Evolutionary conservation across 2,888 invertebrate genomes (phyloP).

Genomic region (Sphaerophoria taeniata): DNA sequence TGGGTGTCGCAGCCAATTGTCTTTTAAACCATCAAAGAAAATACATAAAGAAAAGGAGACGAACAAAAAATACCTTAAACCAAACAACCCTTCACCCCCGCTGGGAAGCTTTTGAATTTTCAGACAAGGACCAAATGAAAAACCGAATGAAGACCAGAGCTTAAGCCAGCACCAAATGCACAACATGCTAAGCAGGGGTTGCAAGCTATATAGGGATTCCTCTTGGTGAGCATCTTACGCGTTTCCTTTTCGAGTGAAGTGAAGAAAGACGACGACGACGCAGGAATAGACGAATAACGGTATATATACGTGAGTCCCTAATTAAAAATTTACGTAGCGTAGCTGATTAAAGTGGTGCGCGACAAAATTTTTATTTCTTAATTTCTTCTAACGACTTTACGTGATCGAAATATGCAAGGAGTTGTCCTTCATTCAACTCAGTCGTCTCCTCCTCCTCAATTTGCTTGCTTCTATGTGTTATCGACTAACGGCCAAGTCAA

Average conservation of each 20-base stretch:
- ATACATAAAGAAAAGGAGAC: slow-evolving; percentile 5
- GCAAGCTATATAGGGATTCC: slow-evolving; percentile 55
- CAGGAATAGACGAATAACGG: background rate
- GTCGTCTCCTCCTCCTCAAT: background rate
- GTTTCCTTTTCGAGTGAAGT: slow-evolving; percentile 8
- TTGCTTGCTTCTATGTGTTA: background rate
- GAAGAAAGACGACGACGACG: background rate
- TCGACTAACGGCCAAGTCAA: slow-evolving; percentile 23
- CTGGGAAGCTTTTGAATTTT: background rate
- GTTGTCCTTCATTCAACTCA: slow-evolving; percentile 11
- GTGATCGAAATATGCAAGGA: slow-evolving; percentile 73
- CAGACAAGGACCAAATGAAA: slow-evolving; percentile 38
- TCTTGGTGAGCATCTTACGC: slow-evolving; percentile 23
- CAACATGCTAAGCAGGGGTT: slow-evolving; percentile 67
- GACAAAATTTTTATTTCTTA: slow-evolving; percentile 75
- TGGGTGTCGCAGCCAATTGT: slow-evolving; percentile 64
- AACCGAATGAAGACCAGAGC: slow-evolving; percentile 20
- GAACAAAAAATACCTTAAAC: slow-evolving; percentile 6
- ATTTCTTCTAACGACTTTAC: slow-evolving; percentile 74
- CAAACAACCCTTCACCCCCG: slow-evolving; percentile 39
- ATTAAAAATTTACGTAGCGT: slow-evolving; percentile 74
- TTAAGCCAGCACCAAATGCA: slow-evolving; percentile 53
- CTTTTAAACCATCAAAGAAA: slow-evolving; percentile 45
- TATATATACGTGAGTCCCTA: slow-evolving; percentile 61
- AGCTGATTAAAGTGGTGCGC: slow-evolving; percentile 75